Percentiles rank a stretch among this genome's conserved stretches.
Evolutionary conservation across 2,113 vertebrate genomes (phyloP).

Genomic region (Fulica atra): DNA sequence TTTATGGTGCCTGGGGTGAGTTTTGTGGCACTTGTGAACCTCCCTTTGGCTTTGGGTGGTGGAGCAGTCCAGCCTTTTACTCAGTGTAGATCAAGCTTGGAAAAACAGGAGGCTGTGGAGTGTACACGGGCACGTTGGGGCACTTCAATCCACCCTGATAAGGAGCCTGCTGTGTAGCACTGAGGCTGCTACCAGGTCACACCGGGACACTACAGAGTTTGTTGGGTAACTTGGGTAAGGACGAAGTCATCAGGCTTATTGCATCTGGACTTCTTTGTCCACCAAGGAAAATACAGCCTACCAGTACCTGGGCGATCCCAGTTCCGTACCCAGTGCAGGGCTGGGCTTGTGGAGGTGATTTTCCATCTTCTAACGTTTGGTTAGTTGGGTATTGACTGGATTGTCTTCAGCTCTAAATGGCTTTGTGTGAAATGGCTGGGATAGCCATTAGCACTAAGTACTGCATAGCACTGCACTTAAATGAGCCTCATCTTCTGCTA

Average conservation of each 20-base stretch:
- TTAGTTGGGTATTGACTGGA: neutral
- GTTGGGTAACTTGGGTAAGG: neutral
- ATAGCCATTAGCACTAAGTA: neutral
- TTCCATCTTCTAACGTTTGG: neutral
- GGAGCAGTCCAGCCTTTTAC: neutral
- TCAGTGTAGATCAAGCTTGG: neutral
- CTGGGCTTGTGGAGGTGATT: neutral
- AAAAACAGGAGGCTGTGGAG: neutral
- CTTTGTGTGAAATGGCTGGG: neutral
- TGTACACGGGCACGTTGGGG: neutral
- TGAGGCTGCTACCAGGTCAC: neutral
- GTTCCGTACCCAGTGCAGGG: neutral
- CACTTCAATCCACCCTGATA: neutral
- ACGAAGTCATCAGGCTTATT: neutral
- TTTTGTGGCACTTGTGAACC: neutral
- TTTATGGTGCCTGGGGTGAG: too few relatives aligned
- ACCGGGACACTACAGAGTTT: neutral
- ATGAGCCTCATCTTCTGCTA: neutral
- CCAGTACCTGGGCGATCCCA: neutral
- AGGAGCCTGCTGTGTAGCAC: neutral
- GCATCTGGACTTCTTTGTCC: neutral
- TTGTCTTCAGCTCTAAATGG: neutral
- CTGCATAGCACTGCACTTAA: neutral
- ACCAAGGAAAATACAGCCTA: neutral
- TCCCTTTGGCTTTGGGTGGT: neutral